Evolutionary conservation across 1,140 invertebrate genomes (phyloP).

Genomic region (Aricia agestis): DNA sequence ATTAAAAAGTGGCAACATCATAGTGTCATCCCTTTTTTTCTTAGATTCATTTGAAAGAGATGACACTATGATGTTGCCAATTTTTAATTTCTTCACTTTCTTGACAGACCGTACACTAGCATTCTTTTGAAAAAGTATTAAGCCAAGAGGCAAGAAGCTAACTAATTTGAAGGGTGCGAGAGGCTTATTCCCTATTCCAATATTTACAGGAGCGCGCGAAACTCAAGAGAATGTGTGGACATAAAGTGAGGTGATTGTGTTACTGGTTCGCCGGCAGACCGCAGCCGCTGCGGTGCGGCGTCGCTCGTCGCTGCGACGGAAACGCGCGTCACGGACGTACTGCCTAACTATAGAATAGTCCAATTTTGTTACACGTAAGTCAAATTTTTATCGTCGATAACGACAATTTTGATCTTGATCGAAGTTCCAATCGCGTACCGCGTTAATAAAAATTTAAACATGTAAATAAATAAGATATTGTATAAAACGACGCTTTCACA

Average conservation of each 20-base stretch:
- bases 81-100: no score
- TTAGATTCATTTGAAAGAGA: no score
- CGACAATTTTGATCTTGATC: conserved; percentile 9
- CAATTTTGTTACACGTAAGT: conserved; percentile 6
- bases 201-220: background rate
- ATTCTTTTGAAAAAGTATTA: no score
- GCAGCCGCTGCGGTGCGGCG: background rate
- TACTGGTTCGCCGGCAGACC: background rate
- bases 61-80: no score
- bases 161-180: no score
- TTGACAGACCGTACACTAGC: no score
- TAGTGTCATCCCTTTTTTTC: no score
- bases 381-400: conserved; percentile 4
- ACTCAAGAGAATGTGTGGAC: background rate
- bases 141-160: no score
- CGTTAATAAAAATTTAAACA: background rate
- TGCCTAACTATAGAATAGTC: conserved; percentile 5
- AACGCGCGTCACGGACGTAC: background rate
- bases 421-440: background rate
- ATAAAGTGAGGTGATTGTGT: conserved; percentile 9
- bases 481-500: background rate
- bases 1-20: no score
- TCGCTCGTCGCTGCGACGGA: no score
- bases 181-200: background rate
- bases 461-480: conserved; percentile 2